A percentile compares a stretch with the other conserved stretches of the same genome.
phyloP scores from a whole-genome alignment of 1,140 invertebrate genomes.

The Cherax quadricarinatus region DNA sequence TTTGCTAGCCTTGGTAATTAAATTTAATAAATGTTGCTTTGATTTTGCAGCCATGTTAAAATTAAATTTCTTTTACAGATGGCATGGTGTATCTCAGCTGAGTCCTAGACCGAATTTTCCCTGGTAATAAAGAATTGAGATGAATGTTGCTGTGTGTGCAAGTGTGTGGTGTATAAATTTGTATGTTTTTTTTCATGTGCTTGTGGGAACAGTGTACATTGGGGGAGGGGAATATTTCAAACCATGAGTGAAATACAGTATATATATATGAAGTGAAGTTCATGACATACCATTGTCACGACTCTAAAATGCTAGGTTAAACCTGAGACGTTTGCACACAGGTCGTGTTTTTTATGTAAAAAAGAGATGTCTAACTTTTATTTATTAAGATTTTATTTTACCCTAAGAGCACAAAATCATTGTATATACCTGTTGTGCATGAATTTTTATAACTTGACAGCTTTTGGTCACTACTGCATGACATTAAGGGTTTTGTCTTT shows the following conservation, averaged over 20 bases:
- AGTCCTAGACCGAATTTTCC: constrained; percentile 40
- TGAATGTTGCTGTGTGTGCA: background rate
- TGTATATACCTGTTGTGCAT: background rate
- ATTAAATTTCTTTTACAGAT: constrained; percentile 17
- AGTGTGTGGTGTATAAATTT: constrained; percentile 1
- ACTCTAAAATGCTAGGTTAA: background rate
- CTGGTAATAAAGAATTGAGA: constrained; percentile 20
- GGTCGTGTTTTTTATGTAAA: background rate
- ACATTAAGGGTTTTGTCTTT: background rate
- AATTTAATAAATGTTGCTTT: too few relatives aligned
- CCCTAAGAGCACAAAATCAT: constrained; percentile 14
- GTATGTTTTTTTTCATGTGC: background rate
- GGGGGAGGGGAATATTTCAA: background rate
- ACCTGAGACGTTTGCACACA: background rate
- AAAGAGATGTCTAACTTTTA: background rate
- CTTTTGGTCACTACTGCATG: constrained; percentile 17
- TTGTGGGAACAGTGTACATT: background rate
- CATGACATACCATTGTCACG: too few relatives aligned
- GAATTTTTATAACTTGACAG: constrained; percentile 11
- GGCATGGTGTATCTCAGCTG: constrained; percentile 35
- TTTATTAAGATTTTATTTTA: background rate
- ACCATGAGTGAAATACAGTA: background rate
- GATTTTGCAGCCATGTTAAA: too few relatives aligned
- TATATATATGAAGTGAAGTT: background rate
- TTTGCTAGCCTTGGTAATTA: too few relatives aligned